Conservation (phyloP, 1,140 invertebrate genomes). For the Drosophila ercepeae region DNA sequence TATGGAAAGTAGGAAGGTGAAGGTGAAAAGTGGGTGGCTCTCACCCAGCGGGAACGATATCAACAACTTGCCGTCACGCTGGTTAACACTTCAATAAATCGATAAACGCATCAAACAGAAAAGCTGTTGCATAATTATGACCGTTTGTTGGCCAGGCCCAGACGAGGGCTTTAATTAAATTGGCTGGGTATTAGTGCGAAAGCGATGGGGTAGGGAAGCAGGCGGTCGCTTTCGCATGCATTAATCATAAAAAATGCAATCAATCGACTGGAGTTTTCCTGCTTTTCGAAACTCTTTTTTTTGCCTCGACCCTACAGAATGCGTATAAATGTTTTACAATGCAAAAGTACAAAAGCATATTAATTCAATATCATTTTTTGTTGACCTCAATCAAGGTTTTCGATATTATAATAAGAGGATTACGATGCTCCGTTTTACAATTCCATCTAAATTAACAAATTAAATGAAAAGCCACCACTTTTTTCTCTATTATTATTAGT, state of each 20-base stretch:
- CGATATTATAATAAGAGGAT: no score
- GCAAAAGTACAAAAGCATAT: background rate
- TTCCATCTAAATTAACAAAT: background rate
- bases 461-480: background rate
- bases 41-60: conserved; percentile 33
- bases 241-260: conserved; percentile 77
- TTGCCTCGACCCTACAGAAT: background rate
- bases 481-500: no score
- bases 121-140: conserved; percentile 77
- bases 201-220: conserved; percentile 28
- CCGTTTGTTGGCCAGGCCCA: conserved; percentile 39
- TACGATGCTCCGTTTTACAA: no score
- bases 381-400: background rate
- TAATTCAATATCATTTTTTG: conserved; percentile 11
- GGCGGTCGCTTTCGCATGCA: conserved; percentile 17
- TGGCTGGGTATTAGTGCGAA: conserved; percentile 54
- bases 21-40: conserved; percentile 7
- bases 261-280: conserved; percentile 57
- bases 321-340: background rate
- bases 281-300: background rate
- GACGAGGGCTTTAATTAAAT: conserved; percentile 70
- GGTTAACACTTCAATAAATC: conserved; percentile 80
- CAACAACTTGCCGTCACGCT: conserved; percentile 71
- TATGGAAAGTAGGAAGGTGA: no score
- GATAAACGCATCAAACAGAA: conserved; percentile 78